Percentiles rank a stretch among this genome's conserved stretches.
Evolutionary conservation across 2,113 vertebrate species (phyloP).

Genomic region (Marcusenius ussheri): DNA sequence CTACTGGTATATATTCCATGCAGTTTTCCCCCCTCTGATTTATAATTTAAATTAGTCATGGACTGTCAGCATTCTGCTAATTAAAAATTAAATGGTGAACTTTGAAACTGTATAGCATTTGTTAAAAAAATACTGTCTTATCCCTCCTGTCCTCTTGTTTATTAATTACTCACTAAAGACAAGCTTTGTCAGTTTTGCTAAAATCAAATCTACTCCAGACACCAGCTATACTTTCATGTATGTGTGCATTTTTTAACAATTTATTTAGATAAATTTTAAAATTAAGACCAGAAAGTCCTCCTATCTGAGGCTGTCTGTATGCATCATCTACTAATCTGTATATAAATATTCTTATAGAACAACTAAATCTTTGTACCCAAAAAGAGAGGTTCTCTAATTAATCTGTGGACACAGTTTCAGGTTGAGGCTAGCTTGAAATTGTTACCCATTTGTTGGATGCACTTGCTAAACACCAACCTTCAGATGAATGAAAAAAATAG

Average conservation of each 20-base stretch:
- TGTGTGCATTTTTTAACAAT: background rate
- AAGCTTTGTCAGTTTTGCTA: background rate
- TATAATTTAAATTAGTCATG: background rate
- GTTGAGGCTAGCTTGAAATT: background rate
- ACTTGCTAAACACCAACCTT: background rate
- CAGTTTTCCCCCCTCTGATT: background rate
- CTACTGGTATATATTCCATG: background rate
- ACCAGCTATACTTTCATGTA: background rate
- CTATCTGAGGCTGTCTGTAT: background rate
- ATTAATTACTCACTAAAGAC: background rate
- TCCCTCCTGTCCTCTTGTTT: background rate
- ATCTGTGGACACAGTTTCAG: background rate
- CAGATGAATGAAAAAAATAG: background rate
- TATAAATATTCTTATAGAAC: background rate
- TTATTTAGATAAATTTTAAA: background rate
- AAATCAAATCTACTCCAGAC: background rate
- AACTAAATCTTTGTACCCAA: background rate
- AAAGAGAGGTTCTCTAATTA: background rate
- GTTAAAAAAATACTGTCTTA: background rate
- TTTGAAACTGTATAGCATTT: background rate
- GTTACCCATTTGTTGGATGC: background rate
- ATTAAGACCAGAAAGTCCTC: background rate
- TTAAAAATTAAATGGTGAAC: background rate
- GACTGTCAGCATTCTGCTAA: background rate
- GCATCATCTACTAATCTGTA: background rate